Evolutionary conservation across 1,140 invertebrate genomes (phyloP).

Genomic region (Dendroctonus valens): DNA sequence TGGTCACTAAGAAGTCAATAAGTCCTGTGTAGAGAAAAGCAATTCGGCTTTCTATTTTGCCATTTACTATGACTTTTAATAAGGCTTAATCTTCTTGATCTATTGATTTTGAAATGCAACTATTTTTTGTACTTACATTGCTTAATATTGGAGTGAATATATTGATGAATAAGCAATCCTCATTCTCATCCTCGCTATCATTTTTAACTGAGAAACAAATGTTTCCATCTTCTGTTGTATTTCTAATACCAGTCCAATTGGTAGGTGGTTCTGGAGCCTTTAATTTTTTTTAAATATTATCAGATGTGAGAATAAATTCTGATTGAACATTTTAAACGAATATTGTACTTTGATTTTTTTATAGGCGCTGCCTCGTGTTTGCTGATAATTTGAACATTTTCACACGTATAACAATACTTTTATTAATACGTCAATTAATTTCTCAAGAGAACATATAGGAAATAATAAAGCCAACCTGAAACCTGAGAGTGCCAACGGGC

Average conservation of each 20-base stretch:
- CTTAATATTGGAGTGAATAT: constrained; percentile 7
- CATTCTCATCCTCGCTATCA: constrained; percentile 25
- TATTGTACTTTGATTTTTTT: not conserved
- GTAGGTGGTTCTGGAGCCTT: constrained; percentile 11
- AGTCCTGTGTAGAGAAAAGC: no score
- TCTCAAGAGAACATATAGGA: no score
- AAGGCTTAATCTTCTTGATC: no score
- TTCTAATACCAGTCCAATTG: constrained; percentile 15
- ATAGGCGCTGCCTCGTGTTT: not conserved
- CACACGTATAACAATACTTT: no score
- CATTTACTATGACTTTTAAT: no score
- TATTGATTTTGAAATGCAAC: no score
- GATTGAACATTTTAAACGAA: no score
- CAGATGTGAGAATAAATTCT: not conserved
- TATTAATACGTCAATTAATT: no score
- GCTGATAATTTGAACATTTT: no score
- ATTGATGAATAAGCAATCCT: constrained; percentile 25
- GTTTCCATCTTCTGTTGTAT: constrained; percentile 14
- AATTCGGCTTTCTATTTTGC: no score
- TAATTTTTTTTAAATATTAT: not conserved
- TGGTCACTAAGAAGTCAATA: no score
- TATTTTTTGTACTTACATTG: no score
- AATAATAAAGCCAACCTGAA: constrained; percentile 10
- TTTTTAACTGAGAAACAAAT: constrained; percentile 26
- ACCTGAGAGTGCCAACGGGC: constrained; percentile 16